These are phyloP conservation scores for Lithophane socia DNA, from an alignment of 2,888 invertebrate genomes.

Conservation along the genomic window DNA sequence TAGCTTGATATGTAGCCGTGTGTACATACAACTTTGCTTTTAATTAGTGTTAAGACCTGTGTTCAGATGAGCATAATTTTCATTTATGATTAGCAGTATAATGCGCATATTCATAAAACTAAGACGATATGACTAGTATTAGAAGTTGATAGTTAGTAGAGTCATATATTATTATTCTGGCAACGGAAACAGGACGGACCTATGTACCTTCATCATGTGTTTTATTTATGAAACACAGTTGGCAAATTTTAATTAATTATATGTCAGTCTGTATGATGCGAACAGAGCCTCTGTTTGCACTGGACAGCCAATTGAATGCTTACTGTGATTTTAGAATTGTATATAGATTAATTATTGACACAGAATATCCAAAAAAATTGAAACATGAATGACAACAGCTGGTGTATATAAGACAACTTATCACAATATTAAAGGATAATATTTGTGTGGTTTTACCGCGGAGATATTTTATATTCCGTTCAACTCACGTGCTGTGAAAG, in stretches of 20 bases:
- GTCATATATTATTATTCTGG: slow-evolving; percentile 27
- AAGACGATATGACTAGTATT: slow-evolving; percentile 52
- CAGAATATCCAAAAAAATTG: background rate
- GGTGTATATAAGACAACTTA: background rate
- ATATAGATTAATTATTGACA: background rate
- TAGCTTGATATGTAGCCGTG: too few relatives aligned
- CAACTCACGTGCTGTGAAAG: background rate
- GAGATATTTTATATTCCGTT: slow-evolving; percentile 24
- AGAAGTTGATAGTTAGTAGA: slow-evolving; percentile 32
- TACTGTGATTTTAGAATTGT: background rate
- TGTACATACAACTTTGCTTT: slow-evolving; percentile 2
- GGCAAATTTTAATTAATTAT: background rate
- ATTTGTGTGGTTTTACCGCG: slow-evolving; percentile 24
- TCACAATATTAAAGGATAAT: slow-evolving; percentile 6
- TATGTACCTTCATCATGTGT: slow-evolving; percentile 28
- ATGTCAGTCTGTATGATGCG: background rate
- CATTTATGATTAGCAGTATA: slow-evolving; percentile 22
- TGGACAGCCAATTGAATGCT: background rate
- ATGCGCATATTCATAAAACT: slow-evolving; percentile 27
- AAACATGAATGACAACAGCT: background rate
- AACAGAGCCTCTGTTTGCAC: background rate
- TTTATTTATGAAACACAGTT: background rate
- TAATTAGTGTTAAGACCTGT: background rate
- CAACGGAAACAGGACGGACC: slow-evolving; percentile 55
- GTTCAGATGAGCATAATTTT: slow-evolving; percentile 12